Conservation (phyloP, 2,888 invertebrate species). For the Tenthredo mesomela region DNA sequence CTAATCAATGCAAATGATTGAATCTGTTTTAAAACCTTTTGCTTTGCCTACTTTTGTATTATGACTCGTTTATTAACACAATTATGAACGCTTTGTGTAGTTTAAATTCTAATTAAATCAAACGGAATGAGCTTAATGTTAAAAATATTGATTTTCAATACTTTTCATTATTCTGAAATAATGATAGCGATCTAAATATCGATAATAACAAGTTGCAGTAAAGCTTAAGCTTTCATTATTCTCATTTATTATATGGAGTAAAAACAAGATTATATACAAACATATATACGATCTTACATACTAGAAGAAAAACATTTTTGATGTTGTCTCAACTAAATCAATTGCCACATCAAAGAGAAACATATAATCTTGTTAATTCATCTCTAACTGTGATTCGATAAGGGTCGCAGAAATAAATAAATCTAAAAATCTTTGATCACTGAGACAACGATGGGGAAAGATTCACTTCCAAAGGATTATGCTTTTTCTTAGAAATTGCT, state of each 20-base stretch:
- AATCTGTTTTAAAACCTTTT: neutral
- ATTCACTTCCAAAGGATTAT: slow-evolving; percentile 74
- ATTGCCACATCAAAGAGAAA: neutral
- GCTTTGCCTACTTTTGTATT: neutral
- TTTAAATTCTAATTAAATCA: neutral
- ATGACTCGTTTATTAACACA: neutral
- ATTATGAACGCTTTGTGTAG: neutral
- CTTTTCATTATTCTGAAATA: neutral
- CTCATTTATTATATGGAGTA: neutral
- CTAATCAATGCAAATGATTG: neutral
- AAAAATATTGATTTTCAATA: neutral
- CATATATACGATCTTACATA: slow-evolving; percentile 11
- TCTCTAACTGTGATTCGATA: slow-evolving; percentile 16
- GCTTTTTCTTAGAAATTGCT: slow-evolving; percentile 61
- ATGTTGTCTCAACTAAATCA: neutral
- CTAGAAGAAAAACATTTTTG: neutral
- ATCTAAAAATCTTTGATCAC: slow-evolving; percentile 45
- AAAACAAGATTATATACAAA: neutral
- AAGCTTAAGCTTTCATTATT: neutral
- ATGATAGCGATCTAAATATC: neutral
- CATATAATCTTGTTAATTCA: neutral
- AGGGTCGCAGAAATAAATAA: slow-evolving; percentile 8
- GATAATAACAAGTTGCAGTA: neutral
- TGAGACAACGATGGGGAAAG: slow-evolving; percentile 73
- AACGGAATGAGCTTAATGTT: neutral